Evolutionary conservation across 2,888 invertebrate species (phyloP).

Genomic region (Eupelmus urozonus): DNA sequence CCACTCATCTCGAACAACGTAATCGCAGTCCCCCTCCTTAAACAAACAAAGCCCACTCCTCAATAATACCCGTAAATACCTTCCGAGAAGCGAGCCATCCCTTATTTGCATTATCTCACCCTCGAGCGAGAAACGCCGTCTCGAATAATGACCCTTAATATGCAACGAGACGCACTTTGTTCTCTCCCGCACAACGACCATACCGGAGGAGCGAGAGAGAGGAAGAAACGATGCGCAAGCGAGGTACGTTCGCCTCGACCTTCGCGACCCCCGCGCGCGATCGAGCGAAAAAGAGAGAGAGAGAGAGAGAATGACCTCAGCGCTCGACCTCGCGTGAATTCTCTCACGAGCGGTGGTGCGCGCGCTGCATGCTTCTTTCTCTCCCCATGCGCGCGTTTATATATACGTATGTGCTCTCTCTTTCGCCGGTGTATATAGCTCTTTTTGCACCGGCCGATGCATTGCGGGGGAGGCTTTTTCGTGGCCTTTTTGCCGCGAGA

Average conservation of each 20-base stretch:
- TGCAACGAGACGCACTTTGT: conserved; percentile 52
- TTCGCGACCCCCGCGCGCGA: conserved; percentile 46
- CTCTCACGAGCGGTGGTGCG: conserved; percentile 62
- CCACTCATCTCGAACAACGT: not conserved
- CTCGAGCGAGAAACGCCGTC: not conserved
- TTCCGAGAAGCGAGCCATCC: conserved; percentile 3
- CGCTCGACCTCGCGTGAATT: conserved; percentile 65
- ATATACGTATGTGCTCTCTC: not conserved
- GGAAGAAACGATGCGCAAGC: conserved; percentile 44
- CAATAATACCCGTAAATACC: conserved; percentile 48
- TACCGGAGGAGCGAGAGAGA: not conserved
- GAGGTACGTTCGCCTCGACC: conserved; percentile 51
- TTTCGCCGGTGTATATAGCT: too few relatives aligned
- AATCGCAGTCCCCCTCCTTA: conserved; percentile 2
- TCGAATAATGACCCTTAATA: conserved; percentile 49
- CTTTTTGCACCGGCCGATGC: not conserved
- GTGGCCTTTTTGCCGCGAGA: not conserved
- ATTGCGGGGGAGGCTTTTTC: conserved; percentile 3
- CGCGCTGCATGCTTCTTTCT: conserved; percentile 16
- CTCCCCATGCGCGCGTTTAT: not conserved
- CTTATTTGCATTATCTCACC: too few relatives aligned
- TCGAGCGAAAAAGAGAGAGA: conserved; percentile 30
- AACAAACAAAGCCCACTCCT: conserved; percentile 52
- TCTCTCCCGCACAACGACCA: not conserved
- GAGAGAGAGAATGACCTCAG: conserved; percentile 59